Conservation (phyloP, 2,113 vertebrate species). For the Corydoras maculifer region DNA sequence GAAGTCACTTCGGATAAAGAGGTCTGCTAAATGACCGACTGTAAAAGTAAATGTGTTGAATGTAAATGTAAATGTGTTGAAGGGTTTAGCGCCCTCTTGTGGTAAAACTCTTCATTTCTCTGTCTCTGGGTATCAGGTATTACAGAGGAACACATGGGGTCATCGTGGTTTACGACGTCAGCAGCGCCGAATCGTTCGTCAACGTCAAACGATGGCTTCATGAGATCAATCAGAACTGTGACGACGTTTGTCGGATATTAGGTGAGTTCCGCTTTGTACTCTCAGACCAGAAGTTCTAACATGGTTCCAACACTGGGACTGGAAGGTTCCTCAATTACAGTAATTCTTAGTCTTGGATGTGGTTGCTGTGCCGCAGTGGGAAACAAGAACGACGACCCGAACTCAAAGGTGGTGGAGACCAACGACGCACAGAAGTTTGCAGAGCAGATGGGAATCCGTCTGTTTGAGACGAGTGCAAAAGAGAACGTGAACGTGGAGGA, state of each 20-base stretch:
- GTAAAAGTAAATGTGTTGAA: no score
- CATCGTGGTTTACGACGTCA: constrained; percentile 97
- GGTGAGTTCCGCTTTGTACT: constrained; percentile 59
- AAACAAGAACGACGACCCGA: constrained; percentile 97
- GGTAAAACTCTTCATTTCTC: constrained; percentile 10
- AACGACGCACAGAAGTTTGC: constrained; percentile 97
- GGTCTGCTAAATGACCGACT: no score
- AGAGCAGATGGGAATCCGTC: constrained; percentile 95
- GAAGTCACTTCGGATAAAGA: no score
- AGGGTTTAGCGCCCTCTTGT: no score
- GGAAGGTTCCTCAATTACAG: no score
- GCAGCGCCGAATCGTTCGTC: constrained; percentile 95
- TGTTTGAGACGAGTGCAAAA: constrained; percentile 98
- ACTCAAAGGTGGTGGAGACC: constrained; percentile 95
- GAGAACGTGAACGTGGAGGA: constrained; percentile 98
- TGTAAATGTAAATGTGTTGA: no score
- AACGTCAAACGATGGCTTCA: constrained; percentile 98
- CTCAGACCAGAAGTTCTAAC: not conserved
- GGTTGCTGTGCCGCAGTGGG: constrained; percentile 71
- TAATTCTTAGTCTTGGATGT: not conserved
- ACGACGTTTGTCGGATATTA: constrained; percentile 97
- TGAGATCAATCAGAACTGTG: constrained; percentile 98
- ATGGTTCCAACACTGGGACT: not conserved
- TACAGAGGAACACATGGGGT: constrained; percentile 96
- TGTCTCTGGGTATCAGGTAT: constrained; percentile 70